These are phyloP conservation scores for Cnemophilus loriae DNA, from an alignment of 2,113 vertebrate species.

Conservation along the genomic window DNA sequence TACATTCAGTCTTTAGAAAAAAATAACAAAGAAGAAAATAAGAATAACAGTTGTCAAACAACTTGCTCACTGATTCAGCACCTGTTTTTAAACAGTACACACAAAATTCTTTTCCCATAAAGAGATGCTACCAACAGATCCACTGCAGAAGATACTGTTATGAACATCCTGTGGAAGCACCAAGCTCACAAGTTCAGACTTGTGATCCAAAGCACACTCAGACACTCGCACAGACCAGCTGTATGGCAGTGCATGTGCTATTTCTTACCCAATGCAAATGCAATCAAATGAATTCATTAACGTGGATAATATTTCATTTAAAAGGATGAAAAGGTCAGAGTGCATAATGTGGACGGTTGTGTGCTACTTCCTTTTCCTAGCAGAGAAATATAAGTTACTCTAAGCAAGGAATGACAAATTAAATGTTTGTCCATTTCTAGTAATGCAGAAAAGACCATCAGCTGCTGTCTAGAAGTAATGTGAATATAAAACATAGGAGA, in stretches of 20 bases:
- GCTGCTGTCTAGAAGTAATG: not conserved
- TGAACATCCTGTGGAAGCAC: not conserved
- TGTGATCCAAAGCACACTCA: not conserved
- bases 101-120: not conserved
- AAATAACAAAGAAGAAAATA: not conserved
- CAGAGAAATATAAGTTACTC: not conserved
- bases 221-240: not conserved
- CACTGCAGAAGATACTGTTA: not conserved
- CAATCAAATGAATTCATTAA: not conserved
- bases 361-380: not conserved
- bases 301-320: not conserved
- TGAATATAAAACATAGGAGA: not conserved
- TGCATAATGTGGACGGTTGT: rapidly evolving
- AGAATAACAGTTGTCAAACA: not conserved
- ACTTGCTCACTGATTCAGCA: not conserved
- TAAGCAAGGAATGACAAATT: not conserved
- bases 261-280: not conserved
- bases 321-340: not conserved
- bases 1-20: not conserved
- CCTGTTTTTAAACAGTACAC: not conserved
- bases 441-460: not conserved
- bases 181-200: not conserved
- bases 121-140: not conserved
- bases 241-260: not conserved
- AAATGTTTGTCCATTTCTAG: not conserved